Evolutionary conservation across 2,888 invertebrate genomes (phyloP), one percentile per base, ranked within the genome.

Genomic region (Drosophila anomelani): DNA sequence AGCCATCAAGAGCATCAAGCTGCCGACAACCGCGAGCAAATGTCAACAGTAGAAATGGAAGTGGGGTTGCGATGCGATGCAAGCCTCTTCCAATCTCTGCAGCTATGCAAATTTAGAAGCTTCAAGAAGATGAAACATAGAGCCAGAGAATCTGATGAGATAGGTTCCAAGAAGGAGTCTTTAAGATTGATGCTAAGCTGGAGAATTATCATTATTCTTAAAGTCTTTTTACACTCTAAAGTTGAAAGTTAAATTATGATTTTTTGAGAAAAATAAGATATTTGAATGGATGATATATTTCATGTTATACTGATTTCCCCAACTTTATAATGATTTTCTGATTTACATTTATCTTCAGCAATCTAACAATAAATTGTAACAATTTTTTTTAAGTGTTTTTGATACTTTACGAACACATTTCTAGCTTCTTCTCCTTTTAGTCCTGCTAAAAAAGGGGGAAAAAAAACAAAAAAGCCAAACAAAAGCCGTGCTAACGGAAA

Each of bases 401-500:
- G 49, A 49, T 13, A 32, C 17, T 13, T 13, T 9, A 17, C 66
- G 12, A 41, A 17, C 34, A 34, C 12, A 38, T 23, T 32, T 13
- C 32, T 17, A 47, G 44, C 7, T 26, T 34, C 10, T 26, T 34
- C 17, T 39, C 12, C 17, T 34, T 36, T 58, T 17, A 63, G 47
- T 17, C 15, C 34, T 26, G 17, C 13, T 17, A 23, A 58, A 49
- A 49, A 49, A 34, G 15, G 15, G n/a, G 15, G 10, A 32, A 44
- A 46, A 13, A 26, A 26, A 26, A 26, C 26, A 26, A 38, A 29
- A 36, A 73, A 46, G 39, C 15, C 54, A 64, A 55, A 58, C 39
- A 44, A 44, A 66, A 56, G 12, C 54, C 72, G 63, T 76, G 81
- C 59, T 43, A 70, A 61, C 80, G 89, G 89, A 88, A 88, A 85